Conservation (phyloP, 2,113 vertebrate genomes). For the Oxyura jamaicensis region DNA sequence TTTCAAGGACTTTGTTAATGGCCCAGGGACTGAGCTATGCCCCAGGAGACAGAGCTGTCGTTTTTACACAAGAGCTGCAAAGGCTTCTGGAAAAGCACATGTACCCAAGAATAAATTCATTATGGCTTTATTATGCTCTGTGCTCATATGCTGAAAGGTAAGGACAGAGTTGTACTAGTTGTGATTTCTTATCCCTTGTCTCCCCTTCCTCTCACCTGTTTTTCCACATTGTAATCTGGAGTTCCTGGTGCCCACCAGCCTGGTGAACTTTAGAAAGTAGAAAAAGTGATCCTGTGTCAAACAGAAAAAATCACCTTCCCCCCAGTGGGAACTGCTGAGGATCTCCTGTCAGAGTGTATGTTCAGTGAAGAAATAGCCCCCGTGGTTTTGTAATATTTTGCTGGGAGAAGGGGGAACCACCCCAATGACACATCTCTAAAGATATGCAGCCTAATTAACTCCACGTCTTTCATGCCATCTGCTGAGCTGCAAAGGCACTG, state of each 20-base stretch:
- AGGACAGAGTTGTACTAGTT: neutral
- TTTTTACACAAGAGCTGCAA: neutral
- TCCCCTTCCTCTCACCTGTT: neutral
- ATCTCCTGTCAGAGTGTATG: neutral
- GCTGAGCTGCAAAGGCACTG: neutral
- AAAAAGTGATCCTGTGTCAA: neutral
- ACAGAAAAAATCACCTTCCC: neutral
- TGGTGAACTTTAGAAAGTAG: neutral
- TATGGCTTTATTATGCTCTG: neutral
- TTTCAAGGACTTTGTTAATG: constrained; percentile 19
- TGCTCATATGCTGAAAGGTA: neutral
- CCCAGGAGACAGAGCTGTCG: constrained; percentile 13
- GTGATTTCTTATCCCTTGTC: neutral
- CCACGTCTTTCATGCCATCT: neutral
- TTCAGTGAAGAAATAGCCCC: neutral
- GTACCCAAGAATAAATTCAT: neutral
- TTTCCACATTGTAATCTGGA: neutral
- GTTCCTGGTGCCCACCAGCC: neutral
- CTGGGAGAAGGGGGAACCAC: neutral
- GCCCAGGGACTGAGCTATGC: neutral
- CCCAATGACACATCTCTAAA: neutral
- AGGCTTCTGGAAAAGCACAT: neutral
- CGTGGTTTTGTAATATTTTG: neutral
- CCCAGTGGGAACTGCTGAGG: neutral
- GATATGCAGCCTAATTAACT: neutral